These are phyloP conservation scores for Tetramorium bicarinatum DNA, from an alignment of 2,888 invertebrate genomes.

Conservation along the genomic window DNA sequence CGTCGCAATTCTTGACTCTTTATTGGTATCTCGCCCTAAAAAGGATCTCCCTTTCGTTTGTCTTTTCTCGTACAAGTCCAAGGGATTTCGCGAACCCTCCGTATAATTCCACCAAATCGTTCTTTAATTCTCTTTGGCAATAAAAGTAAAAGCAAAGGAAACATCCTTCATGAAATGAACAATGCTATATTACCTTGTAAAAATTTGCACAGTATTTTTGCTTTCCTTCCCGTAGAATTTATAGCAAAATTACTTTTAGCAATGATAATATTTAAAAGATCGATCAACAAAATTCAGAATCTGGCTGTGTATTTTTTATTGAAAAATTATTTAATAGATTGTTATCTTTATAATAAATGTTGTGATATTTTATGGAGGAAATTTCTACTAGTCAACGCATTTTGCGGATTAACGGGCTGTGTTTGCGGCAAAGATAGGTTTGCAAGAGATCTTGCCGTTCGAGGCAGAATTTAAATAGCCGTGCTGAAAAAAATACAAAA, in stretches of 20 bases:
- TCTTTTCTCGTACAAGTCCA: slow-evolving; percentile 36
- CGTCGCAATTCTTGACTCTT: slow-evolving; percentile 68
- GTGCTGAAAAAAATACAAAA: not conserved
- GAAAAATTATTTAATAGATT: slow-evolving; percentile 16
- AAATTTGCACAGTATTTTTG: not conserved
- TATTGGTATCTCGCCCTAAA: slow-evolving; percentile 55
- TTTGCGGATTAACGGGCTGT: not conserved
- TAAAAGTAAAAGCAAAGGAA: not conserved
- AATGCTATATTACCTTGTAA: not conserved
- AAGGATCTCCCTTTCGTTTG: not conserved
- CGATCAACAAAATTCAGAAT: not conserved
- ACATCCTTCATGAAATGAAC: not conserved
- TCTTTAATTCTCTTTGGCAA: slow-evolving; percentile 28
- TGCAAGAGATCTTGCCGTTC: not conserved
- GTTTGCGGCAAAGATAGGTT: not conserved
- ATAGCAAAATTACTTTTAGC: not conserved
- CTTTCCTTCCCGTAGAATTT: not conserved
- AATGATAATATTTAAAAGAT: not conserved
- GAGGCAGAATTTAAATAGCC: slow-evolving; percentile 3
- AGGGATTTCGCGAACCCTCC: slow-evolving; percentile 8
- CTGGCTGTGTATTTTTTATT: not conserved
- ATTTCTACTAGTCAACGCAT: slow-evolving; percentile 1
- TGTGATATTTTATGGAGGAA: not conserved
- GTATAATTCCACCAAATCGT: slow-evolving; percentile 11
- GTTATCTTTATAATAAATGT: not conserved